Evolutionary conservation across 2,888 invertebrate genomes (phyloP), one percentile per base, ranked within the genome.

Genomic region (Pelosia muscerda): DNA sequence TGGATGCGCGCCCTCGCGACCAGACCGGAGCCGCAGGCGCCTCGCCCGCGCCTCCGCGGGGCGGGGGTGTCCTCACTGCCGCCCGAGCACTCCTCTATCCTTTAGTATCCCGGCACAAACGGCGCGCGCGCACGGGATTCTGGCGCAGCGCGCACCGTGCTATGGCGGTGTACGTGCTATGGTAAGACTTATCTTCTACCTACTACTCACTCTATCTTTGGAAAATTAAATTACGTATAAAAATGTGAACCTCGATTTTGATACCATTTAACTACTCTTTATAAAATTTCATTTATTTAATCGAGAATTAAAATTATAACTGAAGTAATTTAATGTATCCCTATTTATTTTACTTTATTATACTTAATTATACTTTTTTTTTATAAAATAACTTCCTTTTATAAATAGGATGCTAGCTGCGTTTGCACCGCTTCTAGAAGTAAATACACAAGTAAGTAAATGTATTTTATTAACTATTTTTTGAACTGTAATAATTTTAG

Each of bases 91-190:
- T 90, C 91, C 90, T 88, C 91, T 84, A 87, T 91, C 92, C 93
- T 88, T 91, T 93, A 94, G 94, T 94, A 91, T 94, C 95, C 94
- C 94, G 93, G 90, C 91, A 90, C 88, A 86, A 88, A 92, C 94
- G 86, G 93, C 93, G 93, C 93, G 94, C 94, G 94, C 94, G 94
- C 94, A 93, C 94, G 92, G 93, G 93, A 94, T 84, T 86, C 86
- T 85, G 83, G 92, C 94, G 93, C 91, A 88, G 92, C 93, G 94
- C 94, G 93, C 91, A 87, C 86, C 88, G 93, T 90, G 92, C 92
- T 91, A 95, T 95, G 94, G 93, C 93, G 89, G 90, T 89, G 89
- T 90, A 90, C 91, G 91, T 92, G 91, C 88, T 94, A 84, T 93
- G 93, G 94, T 94, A 90, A 94, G 91, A 82, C 66, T 76, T 34